Evolutionary conservation across 2,888 invertebrate genomes (phyloP), one percentile per base, ranked within the genome.

Genomic region (Diarsia mendica): DNA sequence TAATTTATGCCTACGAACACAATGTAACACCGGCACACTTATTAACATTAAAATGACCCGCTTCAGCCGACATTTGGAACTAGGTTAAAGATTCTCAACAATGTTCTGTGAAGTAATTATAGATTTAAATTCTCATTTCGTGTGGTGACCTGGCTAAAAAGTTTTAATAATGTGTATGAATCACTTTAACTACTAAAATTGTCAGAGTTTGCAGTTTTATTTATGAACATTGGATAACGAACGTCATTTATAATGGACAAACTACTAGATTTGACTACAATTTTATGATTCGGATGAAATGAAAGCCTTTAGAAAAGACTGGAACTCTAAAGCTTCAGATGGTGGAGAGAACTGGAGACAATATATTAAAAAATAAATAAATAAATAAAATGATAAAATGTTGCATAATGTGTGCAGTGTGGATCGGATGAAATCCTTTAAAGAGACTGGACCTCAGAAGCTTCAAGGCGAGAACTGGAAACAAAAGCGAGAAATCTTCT

Each of bases 51-150:
- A 53, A 72, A 69, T 44, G 82, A 69, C 77, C 77, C 68, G 72
- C 49, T 81, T 77, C 58, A 13, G 23, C 61, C 46, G 61, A 58
- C 72, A 72, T 81, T 69, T 77, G 65, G 68, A 80, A 80, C 82
- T 81, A 67, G 80, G 82, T 66, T 77, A 77, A 80, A 80, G 68
- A 81, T 79, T 74, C 68, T 63, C 23, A 46, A 75, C 74, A 67
- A 69, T 63, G 39, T 39, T 39, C 39, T 39, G 39, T 28, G 28
- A 55, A 80, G 71, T 71, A 80, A 75, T 82, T 64, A 73, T 67
- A 72, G 72, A 81, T 73, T 75, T 65, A 46, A 71, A 71, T 77
- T 77, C 67, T 51, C 72, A 78, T 63, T 72, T 67, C 66, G 66
- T 67, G 67, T 33, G 48, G 48, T 55, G 64, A 77, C 20, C 53